These are phyloP conservation scores for Burhinus bistriatus DNA, from an alignment of 2,113 vertebrate genomes.

Conservation along the genomic window DNA sequence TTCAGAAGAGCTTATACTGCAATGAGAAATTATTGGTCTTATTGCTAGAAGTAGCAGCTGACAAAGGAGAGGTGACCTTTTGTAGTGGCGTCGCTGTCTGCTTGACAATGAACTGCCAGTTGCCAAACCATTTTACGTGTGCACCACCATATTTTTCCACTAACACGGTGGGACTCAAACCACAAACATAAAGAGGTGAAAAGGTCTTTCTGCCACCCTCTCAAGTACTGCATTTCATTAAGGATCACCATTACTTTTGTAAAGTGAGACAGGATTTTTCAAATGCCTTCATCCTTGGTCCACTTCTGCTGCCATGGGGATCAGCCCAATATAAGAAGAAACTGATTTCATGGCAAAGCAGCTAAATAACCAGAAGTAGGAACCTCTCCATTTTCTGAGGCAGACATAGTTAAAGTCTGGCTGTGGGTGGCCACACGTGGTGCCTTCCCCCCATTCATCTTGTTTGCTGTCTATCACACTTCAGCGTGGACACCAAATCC, in stretches of 20 bases:
- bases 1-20: neutral
- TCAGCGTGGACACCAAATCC: neutral
- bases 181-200: neutral
- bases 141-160: neutral
- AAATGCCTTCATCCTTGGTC: neutral
- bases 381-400: neutral
- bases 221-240: neutral
- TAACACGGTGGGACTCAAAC: neutral
- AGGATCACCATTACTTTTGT: neutral
- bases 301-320: neutral
- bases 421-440: rapidly evolving
- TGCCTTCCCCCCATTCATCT: neutral
- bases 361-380: neutral
- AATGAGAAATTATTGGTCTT: neutral
- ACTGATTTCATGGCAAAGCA: neutral
- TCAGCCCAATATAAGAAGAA: neutral
- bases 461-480: neutral
- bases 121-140: neutral
- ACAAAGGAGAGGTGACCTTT: neutral
- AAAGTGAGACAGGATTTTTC: neutral
- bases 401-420: neutral
- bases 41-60: neutral
- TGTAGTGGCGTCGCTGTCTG: neutral
- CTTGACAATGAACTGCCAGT: neutral
- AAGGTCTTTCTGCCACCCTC: neutral